These are phyloP conservation scores for Seriola quinqueradiata DNA, from an alignment of 2,113 vertebrate species.

Conservation along the genomic window DNA sequence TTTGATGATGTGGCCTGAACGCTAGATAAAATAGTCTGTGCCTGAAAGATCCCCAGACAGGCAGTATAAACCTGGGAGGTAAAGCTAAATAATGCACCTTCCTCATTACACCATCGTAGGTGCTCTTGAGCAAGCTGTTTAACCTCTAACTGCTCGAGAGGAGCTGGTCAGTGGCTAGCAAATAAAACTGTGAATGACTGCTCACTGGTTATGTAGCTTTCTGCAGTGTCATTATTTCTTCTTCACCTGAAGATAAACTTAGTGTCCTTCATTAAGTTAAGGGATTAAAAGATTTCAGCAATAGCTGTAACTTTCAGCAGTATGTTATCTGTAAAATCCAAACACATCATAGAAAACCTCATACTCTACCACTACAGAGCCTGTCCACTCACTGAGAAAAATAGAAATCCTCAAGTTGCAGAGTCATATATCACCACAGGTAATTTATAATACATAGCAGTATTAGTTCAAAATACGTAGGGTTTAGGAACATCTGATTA, in stretches of 20 bases:
- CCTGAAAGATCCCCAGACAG: background rate
- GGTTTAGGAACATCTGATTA: background rate
- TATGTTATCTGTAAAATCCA: too few species aligned
- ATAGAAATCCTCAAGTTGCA: background rate
- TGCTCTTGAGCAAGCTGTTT: too few species aligned
- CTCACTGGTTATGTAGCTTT: background rate
- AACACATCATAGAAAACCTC: too few species aligned
- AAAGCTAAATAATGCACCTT: too few species aligned
- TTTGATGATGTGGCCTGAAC: background rate
- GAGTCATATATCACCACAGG: background rate
- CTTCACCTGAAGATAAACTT: too few species aligned
- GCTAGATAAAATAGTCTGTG: background rate
- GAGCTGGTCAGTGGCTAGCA: too few species aligned
- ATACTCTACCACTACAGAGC: too few species aligned
- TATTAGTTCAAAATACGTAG: background rate
- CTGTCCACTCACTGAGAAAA: background rate
- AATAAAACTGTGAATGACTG: background rate
- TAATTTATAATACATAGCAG: constrained; percentile 3
- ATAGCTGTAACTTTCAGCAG: too few species aligned
- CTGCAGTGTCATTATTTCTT: background rate
- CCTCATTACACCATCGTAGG: too few species aligned
- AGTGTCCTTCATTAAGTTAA: too few species aligned
- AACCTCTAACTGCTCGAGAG: too few species aligned
- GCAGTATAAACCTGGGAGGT: background rate
- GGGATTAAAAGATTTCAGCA: too few species aligned